A percentile compares a stretch with the other conserved stretches of the same genome.
These are phyloP conservation scores for Takifugu bimaculatus DNA, from an alignment of 2,113 vertebrate genomes.

Conservation along the genomic window DNA sequence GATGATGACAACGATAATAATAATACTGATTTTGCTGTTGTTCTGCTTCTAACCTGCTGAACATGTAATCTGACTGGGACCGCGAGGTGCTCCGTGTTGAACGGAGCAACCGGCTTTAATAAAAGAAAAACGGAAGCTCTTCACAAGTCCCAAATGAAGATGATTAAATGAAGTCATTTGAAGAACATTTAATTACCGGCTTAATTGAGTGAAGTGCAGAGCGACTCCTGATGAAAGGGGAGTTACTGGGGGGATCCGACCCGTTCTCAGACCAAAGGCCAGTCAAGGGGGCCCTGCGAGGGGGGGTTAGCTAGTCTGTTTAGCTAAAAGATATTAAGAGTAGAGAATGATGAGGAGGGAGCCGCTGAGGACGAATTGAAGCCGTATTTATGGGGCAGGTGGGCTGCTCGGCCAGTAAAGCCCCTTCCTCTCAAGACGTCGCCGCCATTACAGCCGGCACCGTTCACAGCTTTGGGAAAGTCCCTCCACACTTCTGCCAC, in stretches of 20 bases:
- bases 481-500: conserved; percentile 50
- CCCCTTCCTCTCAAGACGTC: conserved; percentile 26
- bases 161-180: conserved; percentile 73
- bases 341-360: neutral
- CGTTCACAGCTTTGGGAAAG: conserved; percentile 48
- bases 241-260: conserved; percentile 39
- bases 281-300: too few relatives aligned
- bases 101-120: conserved; percentile 50
- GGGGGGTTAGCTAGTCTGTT: neutral
- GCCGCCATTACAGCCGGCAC: conserved; percentile 22
- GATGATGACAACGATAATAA: neutral
- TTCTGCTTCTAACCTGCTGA: conserved; percentile 45
- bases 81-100: conserved; percentile 52
- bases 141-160: conserved; percentile 63
- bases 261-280: conserved; percentile 14
- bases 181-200: conserved; percentile 65
- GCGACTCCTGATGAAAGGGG: conserved; percentile 69
- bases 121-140: conserved; percentile 8
- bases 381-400: conserved; percentile 47
- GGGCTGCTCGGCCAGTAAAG: conserved; percentile 41
- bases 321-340: neutral
- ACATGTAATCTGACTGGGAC: conserved; percentile 62
- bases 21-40: conserved; percentile 47
- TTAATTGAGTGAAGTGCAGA: conserved; percentile 71
- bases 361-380: conserved; percentile 10